Base-by-base conservation (phyloP, 2,113 vertebrate genomes). In the Sterrhoptilus dennistouni region DNA sequence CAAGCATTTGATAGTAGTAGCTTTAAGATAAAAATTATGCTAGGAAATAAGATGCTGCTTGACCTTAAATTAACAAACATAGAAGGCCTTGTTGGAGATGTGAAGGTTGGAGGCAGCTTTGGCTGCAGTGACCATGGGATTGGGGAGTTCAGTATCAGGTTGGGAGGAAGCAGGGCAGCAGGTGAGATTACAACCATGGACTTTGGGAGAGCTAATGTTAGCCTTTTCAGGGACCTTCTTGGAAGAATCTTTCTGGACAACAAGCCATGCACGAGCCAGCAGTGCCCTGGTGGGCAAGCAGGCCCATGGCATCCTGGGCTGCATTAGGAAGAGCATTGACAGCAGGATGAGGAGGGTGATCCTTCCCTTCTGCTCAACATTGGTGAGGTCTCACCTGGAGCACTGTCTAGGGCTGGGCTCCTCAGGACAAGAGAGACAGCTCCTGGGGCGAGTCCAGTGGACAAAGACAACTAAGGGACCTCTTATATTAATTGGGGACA, bases 311-410 rank as follows among this genome's bases (percentile, higher is more conserved):
- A 6, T 15, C 17, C 53, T 59, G 44, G 13, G 14, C 3, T 19
- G 9, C 9, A 8, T 3, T 28, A 2, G 15, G 47, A 53, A 53
- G 9, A 20, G 2, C 63, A 60, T 0, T 28, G 27, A 1, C 45
- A 45, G 9, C 12, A 45, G 36, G 45, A 2, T 2, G 2, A 45
- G 33, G 23, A 7, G 4, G 8, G 5, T 27, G 49, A 42, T 27
- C 33, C 40, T 71, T 13, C 3, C 25, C 5, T 11, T 19, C 42
- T 42, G 0, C 25, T 49, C 50, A 64, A 1, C 31, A 22, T 1
- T 31, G 2, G 13, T 35, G 11, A 31, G 17, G 16, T 1, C 12
- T 4, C 57, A 71, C 3, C 35, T 49, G 57, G 35, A 42, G 3
- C 2, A 2, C 21, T 24, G 24, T 14, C 18, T 52, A 9, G 3